Evolutionary conservation across 2,797 vertebrate species (phyloP).

Genomic region (Scolopax bukidnonensis): DNA sequence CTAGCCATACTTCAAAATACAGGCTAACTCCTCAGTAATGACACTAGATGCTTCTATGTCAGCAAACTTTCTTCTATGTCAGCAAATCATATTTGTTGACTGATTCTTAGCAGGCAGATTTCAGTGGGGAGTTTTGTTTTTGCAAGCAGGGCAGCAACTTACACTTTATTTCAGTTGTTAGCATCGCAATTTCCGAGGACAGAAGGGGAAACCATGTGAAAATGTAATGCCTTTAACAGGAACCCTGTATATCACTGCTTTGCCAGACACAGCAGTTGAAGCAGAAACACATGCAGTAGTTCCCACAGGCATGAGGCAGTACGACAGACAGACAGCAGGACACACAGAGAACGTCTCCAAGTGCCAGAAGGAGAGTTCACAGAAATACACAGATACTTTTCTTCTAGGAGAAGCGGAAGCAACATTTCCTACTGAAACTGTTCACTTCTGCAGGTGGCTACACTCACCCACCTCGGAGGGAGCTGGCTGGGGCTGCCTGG

Average conservation of each 20-base stretch:
- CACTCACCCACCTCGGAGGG: not conserved
- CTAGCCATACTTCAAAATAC: not conserved
- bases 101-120: not conserved
- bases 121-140: not conserved
- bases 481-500: not conserved
- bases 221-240: not conserved
- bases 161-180: not conserved
- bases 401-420: not conserved
- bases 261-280: not conserved
- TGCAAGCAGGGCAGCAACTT: not conserved
- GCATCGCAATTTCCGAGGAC: not conserved
- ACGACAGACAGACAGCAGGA: rapidly evolving
- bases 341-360: not conserved
- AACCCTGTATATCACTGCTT: not conserved
- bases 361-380: not conserved
- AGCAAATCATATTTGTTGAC: not conserved
- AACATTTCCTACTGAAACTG: not conserved
- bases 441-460: not conserved
- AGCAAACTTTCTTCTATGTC: not conserved
- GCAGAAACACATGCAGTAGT: not conserved
- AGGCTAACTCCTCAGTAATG: not conserved
- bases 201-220: not conserved
- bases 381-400: not conserved
- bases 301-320: not conserved
- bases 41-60: not conserved